These are phyloP conservation scores for Aleiodes testaceus DNA, from an alignment of 2,888 invertebrate genomes.

Conservation along the genomic window DNA sequence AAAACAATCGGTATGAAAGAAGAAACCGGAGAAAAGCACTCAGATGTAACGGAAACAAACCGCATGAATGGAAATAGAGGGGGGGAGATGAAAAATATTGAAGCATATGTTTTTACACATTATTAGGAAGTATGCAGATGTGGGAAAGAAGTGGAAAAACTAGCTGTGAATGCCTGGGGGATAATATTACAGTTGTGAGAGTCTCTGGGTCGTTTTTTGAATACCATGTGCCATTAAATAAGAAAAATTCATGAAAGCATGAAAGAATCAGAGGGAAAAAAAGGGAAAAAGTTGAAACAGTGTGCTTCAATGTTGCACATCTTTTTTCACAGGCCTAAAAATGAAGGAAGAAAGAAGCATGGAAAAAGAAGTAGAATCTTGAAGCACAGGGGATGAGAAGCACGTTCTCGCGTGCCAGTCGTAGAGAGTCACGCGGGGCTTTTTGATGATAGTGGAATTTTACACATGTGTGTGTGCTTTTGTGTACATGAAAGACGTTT, in stretches of 20 bases:
- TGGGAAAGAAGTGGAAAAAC: no score
- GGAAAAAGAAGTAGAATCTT: conserved; percentile 9
- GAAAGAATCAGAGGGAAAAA: background rate
- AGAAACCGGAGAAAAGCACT: no score
- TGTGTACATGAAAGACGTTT: background rate
- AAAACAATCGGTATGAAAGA: no score
- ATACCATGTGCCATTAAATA: no score
- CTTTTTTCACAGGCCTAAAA: background rate
- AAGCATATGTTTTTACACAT: no score
- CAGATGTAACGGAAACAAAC: no score
- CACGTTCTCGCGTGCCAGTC: conserved; percentile 28
- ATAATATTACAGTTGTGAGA: no score
- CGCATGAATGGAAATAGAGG: no score
- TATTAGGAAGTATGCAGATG: no score
- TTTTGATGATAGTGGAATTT: background rate
- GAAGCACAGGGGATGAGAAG: conserved; percentile 28
- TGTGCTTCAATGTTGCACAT: background rate
- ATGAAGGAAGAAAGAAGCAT: background rate
- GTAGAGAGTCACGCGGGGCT: conserved; percentile 16
- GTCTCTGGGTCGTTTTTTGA: no score
- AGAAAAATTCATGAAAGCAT: background rate
- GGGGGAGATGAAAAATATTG: no score
- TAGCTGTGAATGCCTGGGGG: no score
- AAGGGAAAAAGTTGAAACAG: background rate
- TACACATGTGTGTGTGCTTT: background rate